A percentile compares a stretch with the other conserved stretches of the same genome.
Evolutionary conservation across 2,113 vertebrate genomes (phyloP).

Genomic region (Boleophthalmus pectinirostris): DNA sequence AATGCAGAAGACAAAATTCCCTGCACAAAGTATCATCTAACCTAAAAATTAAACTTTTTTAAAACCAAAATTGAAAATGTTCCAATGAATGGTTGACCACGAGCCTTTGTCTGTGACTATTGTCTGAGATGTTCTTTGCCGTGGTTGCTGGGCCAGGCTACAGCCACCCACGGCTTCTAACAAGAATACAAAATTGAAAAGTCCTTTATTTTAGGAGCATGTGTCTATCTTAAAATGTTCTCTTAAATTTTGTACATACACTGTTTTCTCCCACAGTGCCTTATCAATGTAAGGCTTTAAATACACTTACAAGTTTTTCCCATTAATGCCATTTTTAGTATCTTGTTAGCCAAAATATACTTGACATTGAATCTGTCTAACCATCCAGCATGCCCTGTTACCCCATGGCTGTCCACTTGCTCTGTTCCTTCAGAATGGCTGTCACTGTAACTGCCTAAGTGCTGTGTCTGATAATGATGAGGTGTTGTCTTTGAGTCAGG

Average conservation of each 20-base stretch:
- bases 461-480: conserved; percentile 28
- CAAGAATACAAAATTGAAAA: neutral
- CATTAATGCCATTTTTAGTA: conserved; percentile 31
- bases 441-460: conserved; percentile 6
- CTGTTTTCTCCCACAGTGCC: neutral
- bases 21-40: too few species aligned
- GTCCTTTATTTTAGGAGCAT: neutral
- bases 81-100: neutral
- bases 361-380: conserved; percentile 37
- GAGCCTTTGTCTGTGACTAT: neutral
- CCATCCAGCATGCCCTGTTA: conserved; percentile 15
- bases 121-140: neutral
- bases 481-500: conserved; percentile 35
- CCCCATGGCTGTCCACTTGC: conserved; percentile 17
- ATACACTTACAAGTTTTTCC: conserved; percentile 22
- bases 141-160: neutral
- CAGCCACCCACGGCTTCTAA: neutral
- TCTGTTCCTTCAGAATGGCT: conserved; percentile 32
- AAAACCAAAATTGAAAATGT: neutral
- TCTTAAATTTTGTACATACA: neutral
- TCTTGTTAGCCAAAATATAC: conserved; percentile 37
- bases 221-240: neutral
- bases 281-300: neutral
- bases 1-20: too few species aligned
- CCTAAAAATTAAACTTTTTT: too few species aligned